phyloP scores from a whole-genome alignment of 1,140 invertebrate species.

The Mylabris phalerata region DNA sequence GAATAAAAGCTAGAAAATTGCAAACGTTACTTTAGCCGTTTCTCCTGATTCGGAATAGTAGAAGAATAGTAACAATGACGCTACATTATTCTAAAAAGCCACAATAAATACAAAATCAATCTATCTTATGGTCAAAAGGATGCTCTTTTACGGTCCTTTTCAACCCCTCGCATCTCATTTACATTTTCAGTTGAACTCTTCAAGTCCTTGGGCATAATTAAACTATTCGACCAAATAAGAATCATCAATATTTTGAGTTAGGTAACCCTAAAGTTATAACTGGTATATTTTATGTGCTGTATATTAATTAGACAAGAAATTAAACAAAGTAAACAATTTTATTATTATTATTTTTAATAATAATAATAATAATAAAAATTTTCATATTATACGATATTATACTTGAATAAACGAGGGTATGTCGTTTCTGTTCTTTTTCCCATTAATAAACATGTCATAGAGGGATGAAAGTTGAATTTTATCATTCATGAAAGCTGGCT shows the following conservation, averaged over 20 bases:
- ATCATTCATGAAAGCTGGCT: constrained; percentile 3
- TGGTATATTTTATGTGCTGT: constrained; percentile 12
- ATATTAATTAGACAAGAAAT: constrained; percentile 11
- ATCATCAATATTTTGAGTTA: constrained; percentile 18
- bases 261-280: constrained; percentile 17
- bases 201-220: constrained; percentile 22
- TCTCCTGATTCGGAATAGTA: constrained; percentile 18
- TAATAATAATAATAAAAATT: neutral
- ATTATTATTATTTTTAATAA: neutral
- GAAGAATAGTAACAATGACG: constrained; percentile 24
- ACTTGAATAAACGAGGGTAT: no score
- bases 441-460: constrained; percentile 16
- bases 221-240: constrained; percentile 26
- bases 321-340: no score
- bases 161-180: constrained; percentile 23
- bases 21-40: constrained; percentile 9
- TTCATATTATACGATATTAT: neutral
- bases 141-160: constrained; percentile 13
- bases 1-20: constrained; percentile 13
- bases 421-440: neutral
- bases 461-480: constrained; percentile 6
- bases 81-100: constrained; percentile 21
- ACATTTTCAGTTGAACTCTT: constrained; percentile 26
- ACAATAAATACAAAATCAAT: constrained; percentile 27
- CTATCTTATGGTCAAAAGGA: constrained; percentile 26